phyloP scores from a whole-genome alignment of 2,113 vertebrate genomes.

The Platanista minor region DNA sequence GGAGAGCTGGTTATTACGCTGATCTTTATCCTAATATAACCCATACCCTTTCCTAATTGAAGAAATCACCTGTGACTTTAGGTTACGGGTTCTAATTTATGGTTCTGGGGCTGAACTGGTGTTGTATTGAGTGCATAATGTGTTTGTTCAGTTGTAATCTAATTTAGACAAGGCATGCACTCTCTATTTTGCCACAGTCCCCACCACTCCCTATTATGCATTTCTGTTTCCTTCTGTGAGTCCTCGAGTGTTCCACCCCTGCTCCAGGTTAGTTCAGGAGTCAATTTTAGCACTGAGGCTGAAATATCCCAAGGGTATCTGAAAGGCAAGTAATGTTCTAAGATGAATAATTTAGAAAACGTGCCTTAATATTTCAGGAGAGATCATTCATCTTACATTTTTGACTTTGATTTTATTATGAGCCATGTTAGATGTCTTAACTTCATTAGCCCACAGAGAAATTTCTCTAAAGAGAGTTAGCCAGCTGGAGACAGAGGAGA shows the following conservation, averaged over 20 bases:
- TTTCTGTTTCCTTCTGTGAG: background rate
- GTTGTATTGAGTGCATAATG: background rate
- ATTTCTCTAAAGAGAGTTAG: background rate
- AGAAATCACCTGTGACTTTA: background rate
- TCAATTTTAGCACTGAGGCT: constrained; percentile 48
- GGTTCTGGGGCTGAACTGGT: background rate
- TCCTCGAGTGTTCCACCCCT: background rate
- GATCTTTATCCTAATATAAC: background rate
- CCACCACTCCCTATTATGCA: background rate
- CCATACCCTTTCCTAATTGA: background rate
- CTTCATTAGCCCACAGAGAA: constrained; percentile 31
- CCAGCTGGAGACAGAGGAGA: background rate
- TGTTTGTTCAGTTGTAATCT: background rate
- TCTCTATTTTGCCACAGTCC: background rate
- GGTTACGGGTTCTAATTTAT: background rate
- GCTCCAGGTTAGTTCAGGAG: background rate
- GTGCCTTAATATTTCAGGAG: constrained; percentile 62
- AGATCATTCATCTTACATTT: constrained; percentile 43
- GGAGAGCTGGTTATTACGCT: background rate
- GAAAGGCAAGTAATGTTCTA: constrained; percentile 62
- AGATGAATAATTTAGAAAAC: constrained; percentile 68
- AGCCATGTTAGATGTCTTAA: background rate
- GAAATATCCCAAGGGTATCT: constrained; percentile 26
- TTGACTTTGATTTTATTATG: constrained; percentile 48
- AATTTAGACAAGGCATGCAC: background rate